Evolutionary conservation across 2,113 vertebrate genomes (phyloP), one percentile per base, ranked within the genome.

Genomic region (Chinchilla lanigera): DNA sequence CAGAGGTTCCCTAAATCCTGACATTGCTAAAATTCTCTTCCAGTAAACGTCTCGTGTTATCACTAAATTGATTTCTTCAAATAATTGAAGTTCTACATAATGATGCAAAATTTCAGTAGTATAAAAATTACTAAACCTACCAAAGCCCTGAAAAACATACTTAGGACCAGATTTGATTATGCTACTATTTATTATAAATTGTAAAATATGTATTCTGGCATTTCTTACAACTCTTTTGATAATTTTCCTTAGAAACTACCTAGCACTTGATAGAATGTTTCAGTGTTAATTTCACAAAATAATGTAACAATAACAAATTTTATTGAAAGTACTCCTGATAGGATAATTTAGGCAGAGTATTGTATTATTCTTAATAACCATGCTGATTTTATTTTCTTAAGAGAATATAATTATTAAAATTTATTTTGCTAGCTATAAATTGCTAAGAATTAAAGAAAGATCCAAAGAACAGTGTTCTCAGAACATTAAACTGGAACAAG

Each of bases 81-180:
- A 90, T 86, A 78, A 88, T n/a, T 86, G 63, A 61, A 77, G 6
- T 90, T 86, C 91, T 86, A 82, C 22, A 33, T 1, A 14, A 44
- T 50, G 38, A 50, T 89, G 47, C 52, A 86, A 38, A 87, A 47
- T 90, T 84, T 93, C 41, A 84, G n/a, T 50, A 87, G 22, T 7
- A 86, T 88, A 30, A 93, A 91, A 89, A 67, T 75, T 78, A 61
- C 71, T 67, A 61, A 91, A 47, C 5, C 54, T 58, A 95, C 44
- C 83, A 97, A 96, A 93, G 41, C 33, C 85, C 86, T 93, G 75
- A 93, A 93, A 97, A 95, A 93, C 71, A 90, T 41, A 81, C 35
- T 65, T 84, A 69, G 54, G 47, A 61, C n/a, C 58, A 41, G 38
- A 75, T 97, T 93, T 80, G 54, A 96, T 69, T 58, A 56, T 93